Evolutionary conservation across 2,888 invertebrate species (phyloP).

Genomic region (Amphipoea oculea): DNA sequence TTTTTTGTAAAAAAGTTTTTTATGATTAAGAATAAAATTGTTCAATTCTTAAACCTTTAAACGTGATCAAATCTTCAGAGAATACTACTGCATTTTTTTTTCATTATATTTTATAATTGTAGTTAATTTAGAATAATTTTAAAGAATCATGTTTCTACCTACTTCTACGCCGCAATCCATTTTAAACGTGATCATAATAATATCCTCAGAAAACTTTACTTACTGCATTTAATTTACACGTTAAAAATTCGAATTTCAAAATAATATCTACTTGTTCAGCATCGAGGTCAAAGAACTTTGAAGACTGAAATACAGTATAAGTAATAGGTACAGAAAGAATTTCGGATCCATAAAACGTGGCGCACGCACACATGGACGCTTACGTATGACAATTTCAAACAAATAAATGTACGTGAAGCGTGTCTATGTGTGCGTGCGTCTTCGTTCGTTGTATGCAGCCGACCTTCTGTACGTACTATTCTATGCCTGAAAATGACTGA

Average conservation of each 20-base stretch:
- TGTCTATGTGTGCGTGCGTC: background rate
- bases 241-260: constrained; percentile 4
- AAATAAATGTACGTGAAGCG: background rate
- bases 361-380: background rate
- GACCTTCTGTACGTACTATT: too few relatives aligned
- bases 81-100: background rate
- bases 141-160: background rate
- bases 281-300: background rate
- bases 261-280: background rate
- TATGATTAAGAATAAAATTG: background rate
- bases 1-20: too few relatives aligned
- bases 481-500: background rate
- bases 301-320: background rate
- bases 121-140: background rate
- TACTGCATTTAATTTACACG: constrained; percentile 1
- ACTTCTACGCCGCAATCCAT: background rate
- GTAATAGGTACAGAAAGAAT: background rate
- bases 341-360: accelerated
- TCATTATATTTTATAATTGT: background rate
- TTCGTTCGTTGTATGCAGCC: too few relatives aligned
- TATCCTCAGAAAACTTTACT: background rate
- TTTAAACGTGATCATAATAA: constrained; percentile 29
- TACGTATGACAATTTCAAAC: background rate
- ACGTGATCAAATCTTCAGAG: background rate
- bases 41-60: background rate